Conservation (phyloP, 2,888 invertebrate species). For the Monoplex corrugatus region DNA sequence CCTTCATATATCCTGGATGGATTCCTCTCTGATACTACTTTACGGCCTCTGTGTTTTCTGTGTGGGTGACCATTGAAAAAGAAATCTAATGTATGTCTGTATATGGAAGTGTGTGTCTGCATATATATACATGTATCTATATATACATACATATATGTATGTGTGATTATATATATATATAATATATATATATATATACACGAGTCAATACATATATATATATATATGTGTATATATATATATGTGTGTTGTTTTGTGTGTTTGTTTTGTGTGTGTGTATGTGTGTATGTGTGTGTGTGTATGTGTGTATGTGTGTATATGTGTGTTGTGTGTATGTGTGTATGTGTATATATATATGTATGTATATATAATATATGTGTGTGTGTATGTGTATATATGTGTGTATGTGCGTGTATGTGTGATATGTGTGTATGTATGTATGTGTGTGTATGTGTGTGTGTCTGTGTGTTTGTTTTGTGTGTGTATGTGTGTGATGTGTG, state of each 20-base stretch:
- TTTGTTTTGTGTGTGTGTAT: background rate
- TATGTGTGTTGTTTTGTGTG: background rate
- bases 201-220: too few relatives aligned
- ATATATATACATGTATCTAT: too few relatives aligned
- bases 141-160: too few relatives aligned
- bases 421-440: background rate
- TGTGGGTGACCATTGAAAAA: too few relatives aligned
- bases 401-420: conserved; percentile 6
- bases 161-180: too few relatives aligned
- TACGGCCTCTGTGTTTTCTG: too few relatives aligned
- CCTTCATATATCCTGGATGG: conserved; percentile 39
- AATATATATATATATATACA: too few relatives aligned
- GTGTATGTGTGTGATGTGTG: too few relatives aligned
- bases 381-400: background rate
- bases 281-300: background rate
- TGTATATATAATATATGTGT: background rate
- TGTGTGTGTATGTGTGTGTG: background rate
- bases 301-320: too few relatives aligned
- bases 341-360: background rate
- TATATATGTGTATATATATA: background rate
- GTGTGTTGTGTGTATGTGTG: background rate
- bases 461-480: background rate
- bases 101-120: too few relatives aligned
- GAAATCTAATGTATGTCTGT: too few relatives aligned
- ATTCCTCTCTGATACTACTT: conserved; percentile 46